A percentile compares a stretch with the other conserved stretches of the same genome.
Conservation (phyloP, 1,140 invertebrate species). For the Leptestheria dahalacensis region DNA sequence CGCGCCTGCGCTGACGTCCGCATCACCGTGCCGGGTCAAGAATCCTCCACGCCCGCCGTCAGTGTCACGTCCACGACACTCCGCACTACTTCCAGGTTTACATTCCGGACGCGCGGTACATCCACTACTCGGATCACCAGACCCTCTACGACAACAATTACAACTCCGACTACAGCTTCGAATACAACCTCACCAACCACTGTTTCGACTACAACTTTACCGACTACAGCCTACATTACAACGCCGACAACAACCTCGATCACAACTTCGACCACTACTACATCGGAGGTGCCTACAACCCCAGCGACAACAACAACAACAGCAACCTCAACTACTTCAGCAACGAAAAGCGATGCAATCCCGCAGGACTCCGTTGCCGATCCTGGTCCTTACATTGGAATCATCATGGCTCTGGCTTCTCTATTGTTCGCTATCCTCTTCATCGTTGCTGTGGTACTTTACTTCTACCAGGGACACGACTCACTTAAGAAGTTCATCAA, state of each 20-base stretch:
- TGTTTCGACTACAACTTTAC: background rate
- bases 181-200: background rate
- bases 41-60: background rate
- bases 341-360: background rate
- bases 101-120: background rate
- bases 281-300: constrained; percentile 3
- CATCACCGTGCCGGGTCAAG: constrained; percentile 34
- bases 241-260: background rate
- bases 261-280: background rate
- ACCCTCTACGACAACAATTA: background rate
- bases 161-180: background rate
- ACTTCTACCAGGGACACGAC: constrained; percentile 14
- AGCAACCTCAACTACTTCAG: background rate
- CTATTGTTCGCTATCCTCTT: constrained; percentile 14
- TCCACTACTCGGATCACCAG: background rate
- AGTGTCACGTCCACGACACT: too few relatives aligned
- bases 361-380: background rate
- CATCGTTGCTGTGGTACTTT: constrained; percentile 9
- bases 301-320: background rate
- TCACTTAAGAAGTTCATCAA: constrained; percentile 10
- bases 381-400: constrained; percentile 11
- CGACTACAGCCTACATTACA: background rate
- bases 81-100: background rate
- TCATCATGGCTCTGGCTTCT: constrained; percentile 8
- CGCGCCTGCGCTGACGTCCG: constrained; percentile 66